Evolutionary conservation across 2,888 invertebrate species (phyloP), one percentile per base, ranked within the genome.

Genomic region (Cosmorhoe ocellata): DNA sequence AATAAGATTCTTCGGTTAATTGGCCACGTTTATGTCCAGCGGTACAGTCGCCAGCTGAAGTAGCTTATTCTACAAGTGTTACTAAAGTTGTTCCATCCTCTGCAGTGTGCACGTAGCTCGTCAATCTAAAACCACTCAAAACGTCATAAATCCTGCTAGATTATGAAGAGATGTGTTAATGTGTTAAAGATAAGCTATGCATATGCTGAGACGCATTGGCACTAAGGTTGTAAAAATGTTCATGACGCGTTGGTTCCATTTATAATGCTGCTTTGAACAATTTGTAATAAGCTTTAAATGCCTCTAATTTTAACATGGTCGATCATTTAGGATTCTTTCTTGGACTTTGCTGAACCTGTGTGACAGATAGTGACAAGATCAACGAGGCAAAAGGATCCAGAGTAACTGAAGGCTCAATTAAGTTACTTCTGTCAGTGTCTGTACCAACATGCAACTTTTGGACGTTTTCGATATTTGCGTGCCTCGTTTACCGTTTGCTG

Each of bases 1-100:
- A 84, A 79, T 81, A 81, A 82, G 79, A 81, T 78, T 80, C 79
- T 66, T 72, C 69, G 71, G 75, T 79, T 83, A 84, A 83, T 83
- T 83, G 79, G 74, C 68, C 74, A 77, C 72, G 68, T 79, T 81
- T 78, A 75, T 71, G 73, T 71, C 74, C 66, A 74, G 71, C 73
- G 41, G 41, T 48, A 31, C 41, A 28, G 46, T 42, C 41, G 13
- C 30, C 18, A 12, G 24, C 36, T 39, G 8, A 27, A 11, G 18
- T 38, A 30, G 14, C 18, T 36, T 24, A 18, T 18, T 18, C 18
- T 18, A 3, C 4, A 18, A 2, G 4, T 18, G 2, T 18, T 18
- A 18, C 18, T 4, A 4, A 18, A 18, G 18, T 2, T 18, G 18
- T 18, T 4, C 18, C 18, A 18, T 18, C 18, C 18, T n/a, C n/a